Evolutionary conservation across 2,113 vertebrate genomes (phyloP), one percentile per base, ranked within the genome.

Genomic region (Raja brachyura): DNA sequence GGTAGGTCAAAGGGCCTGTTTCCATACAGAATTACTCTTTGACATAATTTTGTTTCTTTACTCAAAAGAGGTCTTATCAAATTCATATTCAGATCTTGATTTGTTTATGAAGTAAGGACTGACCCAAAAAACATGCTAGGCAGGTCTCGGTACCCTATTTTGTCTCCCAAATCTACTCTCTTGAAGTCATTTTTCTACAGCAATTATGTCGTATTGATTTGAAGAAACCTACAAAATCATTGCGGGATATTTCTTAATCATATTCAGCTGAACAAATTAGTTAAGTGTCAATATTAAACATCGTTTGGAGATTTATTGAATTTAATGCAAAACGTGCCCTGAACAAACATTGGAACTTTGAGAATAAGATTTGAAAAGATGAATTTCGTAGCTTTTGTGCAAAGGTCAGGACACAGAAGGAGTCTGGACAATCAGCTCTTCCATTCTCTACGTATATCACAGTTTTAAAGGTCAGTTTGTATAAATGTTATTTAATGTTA

Each of bases 401-500:
- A 88, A 88, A 88, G 83, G 83, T 88, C 59, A 88, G 11, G 11
- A 6, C 14, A 14, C 83, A 88, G 59, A 63, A 88, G 83, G 59
- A n/a, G 8, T 88, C 59, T 59, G n/a, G 61, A 61, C 59, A 88
- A 88, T 63, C 59, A 31, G n/a, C 83, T 33, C 59, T 88, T 66
- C n/a, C 63, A 31, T 63, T 88, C 61, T 88, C 59, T 56, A 88
- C 83, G 2, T 88, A 31, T 61, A n/a, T n/a, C 83, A 25, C 1
- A 86, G 56, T 54, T 61, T 86, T 63, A 63, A 66, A 88, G 59
- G 83, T 31, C 59, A 88, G 59, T 16, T 66, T 88, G 59, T 88
- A 88, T 16, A 88, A 88, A 88, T 63, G 31, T 88, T 88, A 63
- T 66, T 31, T 88, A 63, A 18, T 59, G 48, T 83, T 83, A 28